Evolutionary conservation across 1,140 invertebrate species (phyloP).

Genomic region (Scylla paramamosain): DNA sequence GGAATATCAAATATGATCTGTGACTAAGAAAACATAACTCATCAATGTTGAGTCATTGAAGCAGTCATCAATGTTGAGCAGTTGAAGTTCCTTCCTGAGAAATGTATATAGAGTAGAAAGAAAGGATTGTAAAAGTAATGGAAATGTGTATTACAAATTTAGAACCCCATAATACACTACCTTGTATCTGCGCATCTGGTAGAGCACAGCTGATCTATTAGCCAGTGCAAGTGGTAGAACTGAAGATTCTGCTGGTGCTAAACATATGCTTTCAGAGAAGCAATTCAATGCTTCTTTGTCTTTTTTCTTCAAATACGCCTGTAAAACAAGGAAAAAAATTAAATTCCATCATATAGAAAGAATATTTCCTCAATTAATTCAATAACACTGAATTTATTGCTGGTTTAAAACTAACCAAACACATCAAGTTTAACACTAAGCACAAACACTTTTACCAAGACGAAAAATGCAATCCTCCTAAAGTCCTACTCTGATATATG

Average conservation of each 20-base stretch:
- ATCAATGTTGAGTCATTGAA: too few species aligned
- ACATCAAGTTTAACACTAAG: background rate
- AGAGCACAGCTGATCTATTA: constrained; percentile 68
- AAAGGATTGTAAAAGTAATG: background rate
- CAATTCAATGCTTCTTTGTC: constrained; percentile 48
- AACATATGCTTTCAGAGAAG: constrained; percentile 57
- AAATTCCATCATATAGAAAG: too few species aligned
- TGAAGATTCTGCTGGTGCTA: constrained; percentile 56
- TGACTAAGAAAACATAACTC: background rate
- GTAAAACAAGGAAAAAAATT: background rate
- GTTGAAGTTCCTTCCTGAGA: too few species aligned
- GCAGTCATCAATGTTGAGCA: too few species aligned
- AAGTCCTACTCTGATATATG: background rate
- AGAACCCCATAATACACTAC: background rate
- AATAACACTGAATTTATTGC: too few species aligned
- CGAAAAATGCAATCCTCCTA: background rate
- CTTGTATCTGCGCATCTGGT: constrained; percentile 64
- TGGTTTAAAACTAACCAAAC: background rate
- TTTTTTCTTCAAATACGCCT: constrained; percentile 68
- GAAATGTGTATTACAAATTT: background rate
- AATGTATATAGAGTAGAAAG: background rate
- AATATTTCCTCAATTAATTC: too few species aligned
- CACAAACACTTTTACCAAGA: background rate
- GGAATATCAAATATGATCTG: background rate
- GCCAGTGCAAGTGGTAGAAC: constrained; percentile 57